Evolutionary conservation across 2,888 invertebrate species (phyloP), one percentile per base, ranked within the genome.

Genomic region (Apeira syringaria): DNA sequence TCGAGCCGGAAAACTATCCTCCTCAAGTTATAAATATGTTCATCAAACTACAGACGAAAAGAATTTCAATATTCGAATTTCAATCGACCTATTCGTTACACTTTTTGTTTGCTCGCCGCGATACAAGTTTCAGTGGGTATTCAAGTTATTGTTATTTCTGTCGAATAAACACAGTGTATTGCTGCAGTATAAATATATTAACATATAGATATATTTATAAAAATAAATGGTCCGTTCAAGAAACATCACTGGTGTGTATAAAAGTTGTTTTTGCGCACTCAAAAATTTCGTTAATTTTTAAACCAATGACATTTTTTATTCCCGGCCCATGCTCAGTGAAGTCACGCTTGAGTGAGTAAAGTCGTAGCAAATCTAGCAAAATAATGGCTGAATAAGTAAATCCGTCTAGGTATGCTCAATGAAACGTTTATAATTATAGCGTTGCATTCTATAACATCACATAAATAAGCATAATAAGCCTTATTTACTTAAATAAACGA

Each of bases 141-240:
- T 66, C 66, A 68, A 76, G 71, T 75, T 74, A 74, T 78, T 69
- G 64, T 62, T 68, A 63, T 67, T 63, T 62, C 50, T 15, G 24
- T 52, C 59, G n/a, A 51, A 59, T 50, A 61, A 69, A 70, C 60
- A 61, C 64, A 71, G n/a, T n/a, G n/a, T n/a, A n/a, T n/a, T n/a
- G n/a, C n/a, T n/a, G n/a, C n/a, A n/a, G n/a, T n/a, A n/a, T n/a
- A n/a, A n/a, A n/a, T n/a, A n/a, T n/a, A n/a, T n/a, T n/a, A n/a
- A n/a, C n/a, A n/a, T n/a, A n/a, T n/a, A n/a, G n/a, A n/a, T n/a
- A n/a, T n/a, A n/a, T n/a, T n/a, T n/a, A n/a, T n/a, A n/a, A n/a
- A n/a, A n/a, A n/a, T n/a, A n/a, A n/a, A n/a, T n/a, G n/a, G n/a
- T n/a, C n/a, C n/a, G n/a, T n/a, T n/a, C n/a, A n/a, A n/a, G n/a